These are phyloP conservation scores for Empidonax alnorum DNA, from an alignment of 2,113 vertebrate species.

Conservation along the genomic window DNA sequence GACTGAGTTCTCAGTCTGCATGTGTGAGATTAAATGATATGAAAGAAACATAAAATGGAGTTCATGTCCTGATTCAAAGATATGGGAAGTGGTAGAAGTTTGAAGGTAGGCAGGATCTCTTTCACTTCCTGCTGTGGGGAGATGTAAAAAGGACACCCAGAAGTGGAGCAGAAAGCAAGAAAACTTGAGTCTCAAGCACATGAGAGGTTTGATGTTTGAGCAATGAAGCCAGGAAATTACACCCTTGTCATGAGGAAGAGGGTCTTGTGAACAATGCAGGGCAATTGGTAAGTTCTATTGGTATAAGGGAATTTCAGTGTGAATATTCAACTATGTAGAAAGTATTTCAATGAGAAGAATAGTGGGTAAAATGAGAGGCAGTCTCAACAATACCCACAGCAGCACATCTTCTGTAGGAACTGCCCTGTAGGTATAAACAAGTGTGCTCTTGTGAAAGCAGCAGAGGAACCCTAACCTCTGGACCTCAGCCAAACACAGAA, in stretches of 20 bases:
- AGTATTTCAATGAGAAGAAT: not conserved
- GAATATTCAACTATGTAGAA: not conserved
- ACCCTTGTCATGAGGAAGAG: not conserved
- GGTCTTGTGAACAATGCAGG: not conserved
- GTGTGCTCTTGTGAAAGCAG: not conserved
- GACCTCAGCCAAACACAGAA: not conserved
- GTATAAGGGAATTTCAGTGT: not conserved
- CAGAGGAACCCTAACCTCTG: not conserved
- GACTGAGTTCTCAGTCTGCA: not conserved
- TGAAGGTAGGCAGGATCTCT: not conserved
- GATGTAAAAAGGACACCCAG: not conserved
- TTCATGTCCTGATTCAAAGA: not conserved
- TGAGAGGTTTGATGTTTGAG: not conserved
- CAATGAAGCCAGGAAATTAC: not conserved
- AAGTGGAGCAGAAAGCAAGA: not conserved
- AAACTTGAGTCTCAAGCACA: not conserved
- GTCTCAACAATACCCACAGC: not conserved
- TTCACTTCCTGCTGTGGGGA: not conserved
- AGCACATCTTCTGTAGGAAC: not conserved
- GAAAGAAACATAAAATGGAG: not conserved
- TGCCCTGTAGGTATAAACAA: not conserved
- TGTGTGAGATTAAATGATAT: not conserved
- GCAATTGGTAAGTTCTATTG: not conserved
- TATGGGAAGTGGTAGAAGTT: not conserved
- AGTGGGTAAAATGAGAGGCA: not conserved